A percentile compares a stretch with the other conserved stretches of the same genome.
Evolutionary conservation across 2,797 vertebrate genomes (phyloP).

Genomic region (Xyrichtys novacula): DNA sequence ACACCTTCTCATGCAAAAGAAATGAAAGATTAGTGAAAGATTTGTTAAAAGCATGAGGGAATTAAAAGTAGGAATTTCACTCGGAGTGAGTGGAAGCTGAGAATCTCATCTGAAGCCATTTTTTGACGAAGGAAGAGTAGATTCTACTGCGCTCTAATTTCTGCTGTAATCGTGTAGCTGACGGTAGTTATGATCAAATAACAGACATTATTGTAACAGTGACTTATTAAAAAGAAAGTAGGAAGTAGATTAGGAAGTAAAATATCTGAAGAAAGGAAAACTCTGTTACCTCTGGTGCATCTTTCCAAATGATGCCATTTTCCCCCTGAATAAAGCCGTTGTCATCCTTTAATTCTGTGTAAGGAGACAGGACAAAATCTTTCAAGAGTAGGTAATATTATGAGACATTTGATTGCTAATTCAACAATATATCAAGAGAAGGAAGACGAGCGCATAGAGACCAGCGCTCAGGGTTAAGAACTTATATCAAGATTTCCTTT

Average conservation of each 20-base stretch:
- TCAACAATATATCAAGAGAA: too few species aligned
- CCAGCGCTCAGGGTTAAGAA: too few species aligned
- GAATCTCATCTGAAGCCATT: neutral
- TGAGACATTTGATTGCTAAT: too few species aligned
- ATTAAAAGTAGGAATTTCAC: neutral
- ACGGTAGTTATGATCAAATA: neutral
- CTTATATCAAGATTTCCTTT: too few species aligned
- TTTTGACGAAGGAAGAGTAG: neutral
- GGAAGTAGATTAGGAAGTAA: neutral
- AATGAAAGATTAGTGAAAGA: constrained; percentile 6
- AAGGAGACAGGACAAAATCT: constrained; percentile 20
- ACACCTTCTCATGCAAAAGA: neutral
- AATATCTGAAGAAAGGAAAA: too few species aligned
- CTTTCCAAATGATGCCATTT: constrained; percentile 52
- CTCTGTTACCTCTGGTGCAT: constrained; percentile 81
- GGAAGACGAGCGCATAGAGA: too few species aligned
- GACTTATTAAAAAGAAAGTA: too few species aligned
- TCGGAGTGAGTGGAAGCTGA: neutral
- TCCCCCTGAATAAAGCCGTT: neutral
- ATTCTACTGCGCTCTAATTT: neutral
- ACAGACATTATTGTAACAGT: neutral
- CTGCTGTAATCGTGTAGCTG: neutral
- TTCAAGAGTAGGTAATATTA: neutral
- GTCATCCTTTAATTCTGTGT: constrained; percentile 38
- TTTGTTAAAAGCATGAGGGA: constrained; percentile 25